phyloP scores from a whole-genome alignment of 2,888 invertebrate genomes.

The Ichneumon xanthorius region DNA sequence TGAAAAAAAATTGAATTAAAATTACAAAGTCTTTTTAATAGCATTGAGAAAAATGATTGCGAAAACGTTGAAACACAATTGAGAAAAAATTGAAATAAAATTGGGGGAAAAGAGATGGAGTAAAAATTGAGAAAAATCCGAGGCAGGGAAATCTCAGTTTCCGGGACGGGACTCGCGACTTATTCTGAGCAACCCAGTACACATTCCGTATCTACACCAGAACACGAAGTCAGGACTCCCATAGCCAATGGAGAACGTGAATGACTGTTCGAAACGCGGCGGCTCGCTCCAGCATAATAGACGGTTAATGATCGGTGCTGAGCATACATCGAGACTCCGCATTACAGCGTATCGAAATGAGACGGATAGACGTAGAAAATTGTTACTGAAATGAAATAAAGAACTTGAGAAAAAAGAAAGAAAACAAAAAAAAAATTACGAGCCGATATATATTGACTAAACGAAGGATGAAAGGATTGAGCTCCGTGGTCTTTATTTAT shows the following conservation, averaged over 20 bases:
- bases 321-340: constrained; percentile 53
- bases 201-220: neutral
- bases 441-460: constrained; percentile 1
- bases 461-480: constrained; percentile 24
- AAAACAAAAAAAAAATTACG: neutral
- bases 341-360: constrained; percentile 12
- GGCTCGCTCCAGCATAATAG: constrained; percentile 61
- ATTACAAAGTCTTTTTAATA: no score
- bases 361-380: neutral
- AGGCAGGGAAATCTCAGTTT: neutral
- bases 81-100: neutral
- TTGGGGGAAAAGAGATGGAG: neutral
- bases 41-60: no score
- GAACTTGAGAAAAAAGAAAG: neutral
- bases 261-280: constrained; percentile 63
- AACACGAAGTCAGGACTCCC: constrained; percentile 7
- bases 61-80: no score
- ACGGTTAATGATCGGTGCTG: constrained; percentile 67
- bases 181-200: neutral
- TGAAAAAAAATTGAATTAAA: no score
- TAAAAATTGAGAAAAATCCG: neutral
- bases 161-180: neutral
- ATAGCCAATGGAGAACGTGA: constrained; percentile 45
- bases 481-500: neutral
- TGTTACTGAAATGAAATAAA: constrained; percentile 21